Base-by-base conservation (phyloP, 2,888 invertebrate species). In the Ametastegia equiseti region DNA sequence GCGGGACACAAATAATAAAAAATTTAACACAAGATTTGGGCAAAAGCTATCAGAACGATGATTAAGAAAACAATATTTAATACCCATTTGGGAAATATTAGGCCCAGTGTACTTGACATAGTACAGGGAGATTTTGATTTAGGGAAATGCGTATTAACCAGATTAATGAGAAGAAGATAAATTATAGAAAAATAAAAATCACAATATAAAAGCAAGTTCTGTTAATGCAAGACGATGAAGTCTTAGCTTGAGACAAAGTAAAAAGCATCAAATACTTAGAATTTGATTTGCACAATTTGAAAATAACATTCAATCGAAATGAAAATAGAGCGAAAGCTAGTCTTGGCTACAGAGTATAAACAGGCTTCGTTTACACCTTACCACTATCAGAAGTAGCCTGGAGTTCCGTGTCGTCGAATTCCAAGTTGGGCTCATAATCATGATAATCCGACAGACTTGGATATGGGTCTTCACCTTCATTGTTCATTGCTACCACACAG, bases 331-430 rank as follows among this genome's bases (percentile, higher is more conserved):
- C 79, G 33, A 36, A 79, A 42, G 15, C n/a, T 63, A 79, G 63
- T 63, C 33, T 79, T 54, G n/a, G 23, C 13, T 63, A 27, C 47
- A 65, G 33, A 50, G 42, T 15, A n/a, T n/a, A 65, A 67, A 50
- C 65, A 67, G 13, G 50, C 67, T 65, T 39, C 67, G 45, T 36
- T 80, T 60, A 60, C 54, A 65, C 69, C 93, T 94, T 93, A 96
- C 97, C 95, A 91, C 95, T 93, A 86, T 95, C 94, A 81, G 94
- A 93, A 75, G 95, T 93, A 81, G 95, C 93, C 88, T 96, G 95
- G 81, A 97, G 92, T 93, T 98, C 98, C 15, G 97, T 97, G 92
- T 98, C 98, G 93, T 99, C 98, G 93, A 98, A 98, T 92, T 98
- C 98, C 90, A 98, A 93, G 92, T 97, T 97, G 15, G 98, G 98